Percentiles rank a stretch among this genome's conserved stretches.
phyloP scores from a whole-genome alignment of 2,113 vertebrate genomes.

The Oenanthe melanoleuca region DNA sequence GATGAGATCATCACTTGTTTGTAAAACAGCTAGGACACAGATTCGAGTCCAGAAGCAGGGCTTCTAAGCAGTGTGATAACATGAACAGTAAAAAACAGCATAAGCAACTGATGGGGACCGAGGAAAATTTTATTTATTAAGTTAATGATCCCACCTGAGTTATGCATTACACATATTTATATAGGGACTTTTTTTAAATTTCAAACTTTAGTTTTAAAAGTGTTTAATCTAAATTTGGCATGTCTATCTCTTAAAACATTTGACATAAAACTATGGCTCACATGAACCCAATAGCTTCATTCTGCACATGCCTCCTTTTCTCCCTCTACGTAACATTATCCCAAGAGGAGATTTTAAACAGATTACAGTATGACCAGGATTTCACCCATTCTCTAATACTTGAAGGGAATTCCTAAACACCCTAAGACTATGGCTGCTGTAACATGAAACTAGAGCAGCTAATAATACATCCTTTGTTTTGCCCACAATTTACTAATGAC shows the following conservation, averaged over 20 bases:
- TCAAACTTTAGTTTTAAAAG: background rate
- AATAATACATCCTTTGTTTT: constrained; percentile 13
- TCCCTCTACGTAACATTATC: background rate
- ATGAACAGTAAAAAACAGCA: background rate
- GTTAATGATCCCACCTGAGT: background rate
- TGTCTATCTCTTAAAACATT: background rate
- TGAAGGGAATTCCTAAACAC: constrained; percentile 20
- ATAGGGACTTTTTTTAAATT: background rate
- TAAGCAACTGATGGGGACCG: background rate
- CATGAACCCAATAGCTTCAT: background rate
- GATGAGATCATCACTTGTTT: constrained; percentile 18
- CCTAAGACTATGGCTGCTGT: background rate
- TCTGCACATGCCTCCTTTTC: background rate
- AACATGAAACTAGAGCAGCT: background rate
- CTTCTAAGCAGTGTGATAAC: background rate
- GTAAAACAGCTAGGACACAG: background rate
- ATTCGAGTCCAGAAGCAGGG: background rate
- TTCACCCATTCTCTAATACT: constrained; percentile 22
- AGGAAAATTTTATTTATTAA: background rate
- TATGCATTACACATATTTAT: background rate
- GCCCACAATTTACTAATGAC: background rate
- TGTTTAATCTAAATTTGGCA: background rate
- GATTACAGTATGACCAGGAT: background rate
- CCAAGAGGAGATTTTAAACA: background rate
- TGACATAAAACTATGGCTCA: background rate